These are phyloP conservation scores for Rotaria macrura DNA, from an alignment of 2,888 invertebrate species.

Conservation along the genomic window DNA sequence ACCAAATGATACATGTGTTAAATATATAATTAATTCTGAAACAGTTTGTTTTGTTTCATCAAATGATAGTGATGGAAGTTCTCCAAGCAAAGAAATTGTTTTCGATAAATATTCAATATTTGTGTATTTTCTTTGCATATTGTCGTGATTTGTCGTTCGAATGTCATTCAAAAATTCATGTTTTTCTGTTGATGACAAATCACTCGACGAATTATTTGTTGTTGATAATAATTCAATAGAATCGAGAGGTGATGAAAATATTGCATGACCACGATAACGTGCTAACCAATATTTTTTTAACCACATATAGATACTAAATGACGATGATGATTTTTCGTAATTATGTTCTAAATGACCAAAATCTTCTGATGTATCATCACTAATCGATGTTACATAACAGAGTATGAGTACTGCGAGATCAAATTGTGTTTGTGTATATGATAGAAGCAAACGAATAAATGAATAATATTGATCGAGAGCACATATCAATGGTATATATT, in stretches of 20 bases:
- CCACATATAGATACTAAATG: not conserved
- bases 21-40: not conserved
- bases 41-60: not conserved
- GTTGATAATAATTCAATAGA: not conserved
- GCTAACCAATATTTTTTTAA: constrained; percentile 17
- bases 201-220: not conserved
- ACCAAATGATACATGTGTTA: not conserved
- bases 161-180: not conserved
- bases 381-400: not conserved
- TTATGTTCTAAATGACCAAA: not conserved
- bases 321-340: not conserved
- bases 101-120: not conserved
- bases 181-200: not conserved
- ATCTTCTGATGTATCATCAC: not conserved
- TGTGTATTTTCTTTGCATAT: not conserved
- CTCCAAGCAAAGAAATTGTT: not conserved
- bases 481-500: not conserved
- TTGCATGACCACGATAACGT: not conserved
- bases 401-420: not conserved
- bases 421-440: not conserved
- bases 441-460: not conserved
- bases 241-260: not conserved
- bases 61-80: not conserved
- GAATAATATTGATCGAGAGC: not conserved
- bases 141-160: not conserved